Base-by-base conservation (phyloP, 2,888 invertebrate genomes). In the Gandaritis pyraliata region DNA sequence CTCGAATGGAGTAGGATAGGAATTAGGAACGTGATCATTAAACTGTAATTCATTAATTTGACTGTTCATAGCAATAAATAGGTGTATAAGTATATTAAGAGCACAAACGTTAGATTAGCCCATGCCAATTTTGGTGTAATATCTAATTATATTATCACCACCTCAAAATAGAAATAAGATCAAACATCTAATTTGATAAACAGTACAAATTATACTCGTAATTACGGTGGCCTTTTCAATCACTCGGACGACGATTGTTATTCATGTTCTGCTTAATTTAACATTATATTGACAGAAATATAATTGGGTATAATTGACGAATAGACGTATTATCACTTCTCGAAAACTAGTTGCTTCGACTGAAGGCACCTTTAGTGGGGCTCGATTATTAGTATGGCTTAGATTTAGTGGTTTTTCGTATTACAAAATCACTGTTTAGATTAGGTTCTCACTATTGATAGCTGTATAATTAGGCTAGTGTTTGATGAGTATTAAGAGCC, bases 171-270 rank as follows among this genome's bases (percentile, higher is more conserved):
- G 2, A 11, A n/a, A 41, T 52, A 52, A 29, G 51, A 39, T 23
- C 10, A 38, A 51, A 23, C 15, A 38, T 18, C 29, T 52, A 41
- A 39, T 52, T 52, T 41, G 41, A 52, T 52, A 39, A 52, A 52
- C 41, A 52, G 51, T 52, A 52, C 51, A 52, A 52, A 52, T 52
- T 52, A 52, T 29, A 52, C 15, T 39, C 23, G 0, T 23, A 23
- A 23, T 15, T 2, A 13, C 15, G 15, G 12, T 10, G 10, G 33
- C 13, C 18, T 29, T 10, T n/a, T 29, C 23, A 6, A 23, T 10
- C 11, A 15, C 1, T 33, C 5, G 8, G 33, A 41, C 41, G 41
- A 41, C 15, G 41, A 30, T 52, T 13, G 51, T 41, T 15, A 30
- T 16, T 10, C 2, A 16, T 16, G 10, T 43, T 16, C 43, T 43